Evolutionary conservation across 1,140 invertebrate species (phyloP), one percentile per base, ranked within the genome.

Genomic region (Pomacea maculata): DNA sequence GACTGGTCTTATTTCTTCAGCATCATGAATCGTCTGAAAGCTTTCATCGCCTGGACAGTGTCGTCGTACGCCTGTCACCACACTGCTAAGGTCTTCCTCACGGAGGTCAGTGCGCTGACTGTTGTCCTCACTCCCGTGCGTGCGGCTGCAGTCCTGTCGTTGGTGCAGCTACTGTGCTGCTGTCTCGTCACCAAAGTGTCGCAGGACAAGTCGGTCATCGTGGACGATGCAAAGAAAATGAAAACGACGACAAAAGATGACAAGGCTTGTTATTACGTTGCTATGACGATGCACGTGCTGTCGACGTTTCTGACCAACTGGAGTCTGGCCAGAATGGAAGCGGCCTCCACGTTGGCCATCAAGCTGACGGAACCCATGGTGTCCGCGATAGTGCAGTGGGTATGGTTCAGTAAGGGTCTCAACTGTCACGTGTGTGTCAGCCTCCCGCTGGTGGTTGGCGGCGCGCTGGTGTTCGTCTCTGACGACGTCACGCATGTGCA

Each of bases 341-440:
- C 83, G 3, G 80, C 80, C 15, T 84, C 83, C 11, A 82, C 83
- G 2, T 61, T 84, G 29, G 80, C 83, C 52, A 74, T 84, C 75
- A 84, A 84, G 75, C 29, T 83, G 25, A n/a, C 76, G 72, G 83
- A 82, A 29, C 83, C 83, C 17, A 70, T 81, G n/a, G 81, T 73
- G 1, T 82, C 74, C 15, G 83, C 83, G 7, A n/a, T 80, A 11
- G 73, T 79, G 11, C 80, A 82, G 63, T 68, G 74, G 29, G 1
- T 84, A 5, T 19, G 77, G 19, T 55, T 82, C 17, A 10, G 34
- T 21, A 77, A 70, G 52, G n/a, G 68, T 19, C 8, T 80, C 17
- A 52, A 29, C 6, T 11, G 68, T 1, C 55, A 71, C 17, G 25
- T 45, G 9, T 52, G 57, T 17, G 19, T 78, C 14, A 82, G 78